phyloP scores from a whole-genome alignment of 2,113 vertebrate genomes.

The Daubentonia madagascariensis region DNA sequence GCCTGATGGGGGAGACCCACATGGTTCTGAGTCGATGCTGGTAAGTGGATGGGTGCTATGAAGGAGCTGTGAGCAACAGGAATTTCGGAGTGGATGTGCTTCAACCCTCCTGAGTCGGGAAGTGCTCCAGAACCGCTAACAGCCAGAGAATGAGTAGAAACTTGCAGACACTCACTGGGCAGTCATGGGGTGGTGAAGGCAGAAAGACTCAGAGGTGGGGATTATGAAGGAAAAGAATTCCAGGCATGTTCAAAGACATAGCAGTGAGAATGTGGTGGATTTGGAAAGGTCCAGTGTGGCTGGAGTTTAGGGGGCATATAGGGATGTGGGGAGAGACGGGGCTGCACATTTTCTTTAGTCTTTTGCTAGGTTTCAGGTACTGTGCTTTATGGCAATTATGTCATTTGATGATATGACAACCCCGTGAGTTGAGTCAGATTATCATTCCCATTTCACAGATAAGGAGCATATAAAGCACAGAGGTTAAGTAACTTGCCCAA shows the following conservation, averaged over 20 bases:
- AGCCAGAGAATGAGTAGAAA: neutral
- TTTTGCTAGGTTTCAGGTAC: neutral
- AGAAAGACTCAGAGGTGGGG: neutral
- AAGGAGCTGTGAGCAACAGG: neutral
- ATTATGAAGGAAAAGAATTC: neutral
- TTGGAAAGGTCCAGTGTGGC: neutral
- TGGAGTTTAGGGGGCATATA: neutral
- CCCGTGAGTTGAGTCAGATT: neutral
- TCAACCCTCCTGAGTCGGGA: neutral
- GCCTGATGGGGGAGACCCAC: neutral
- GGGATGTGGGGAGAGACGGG: neutral
- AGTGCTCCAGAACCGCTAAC: no score
- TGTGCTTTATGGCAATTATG: neutral
- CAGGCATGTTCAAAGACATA: neutral
- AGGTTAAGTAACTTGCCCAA: neutral
- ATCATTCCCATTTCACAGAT: neutral
- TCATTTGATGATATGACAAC: neutral
- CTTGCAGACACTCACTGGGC: neutral
- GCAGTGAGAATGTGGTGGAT: neutral
- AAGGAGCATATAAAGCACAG: neutral
- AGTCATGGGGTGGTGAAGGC: neutral
- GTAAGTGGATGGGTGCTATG: no score
- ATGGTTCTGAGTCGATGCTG: no score
- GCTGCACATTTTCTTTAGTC: neutral
- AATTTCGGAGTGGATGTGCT: rapidly evolving